Percentiles rank a stretch among this genome's conserved stretches.
Evolutionary conservation across 2,113 vertebrate genomes (phyloP).

Genomic region (Cavia aperea): DNA sequence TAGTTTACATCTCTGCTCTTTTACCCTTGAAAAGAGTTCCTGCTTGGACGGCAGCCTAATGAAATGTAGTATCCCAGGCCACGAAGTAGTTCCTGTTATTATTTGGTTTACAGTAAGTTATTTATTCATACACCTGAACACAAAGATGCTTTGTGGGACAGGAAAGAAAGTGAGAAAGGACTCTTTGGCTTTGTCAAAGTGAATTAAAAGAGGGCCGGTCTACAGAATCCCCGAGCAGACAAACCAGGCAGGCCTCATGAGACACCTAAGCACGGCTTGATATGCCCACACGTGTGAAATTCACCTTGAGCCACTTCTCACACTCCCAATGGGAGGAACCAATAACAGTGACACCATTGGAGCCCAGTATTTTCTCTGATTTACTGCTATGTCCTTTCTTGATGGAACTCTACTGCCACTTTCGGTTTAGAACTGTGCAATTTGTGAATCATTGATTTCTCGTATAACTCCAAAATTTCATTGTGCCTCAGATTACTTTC

Average conservation of each 20-base stretch:
- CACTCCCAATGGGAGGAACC: not conserved
- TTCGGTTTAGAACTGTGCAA: not conserved
- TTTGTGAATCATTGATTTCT: not conserved
- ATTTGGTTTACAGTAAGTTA: not conserved
- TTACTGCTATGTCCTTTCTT: not conserved
- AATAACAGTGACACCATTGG: not conserved
- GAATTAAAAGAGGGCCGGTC: not conserved
- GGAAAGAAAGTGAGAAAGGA: constrained; percentile 38
- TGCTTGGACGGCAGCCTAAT: not conserved
- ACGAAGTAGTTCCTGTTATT: not conserved
- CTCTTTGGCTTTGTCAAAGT: not conserved
- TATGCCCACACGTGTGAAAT: not conserved
- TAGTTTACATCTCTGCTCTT: not conserved
- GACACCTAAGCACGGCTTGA: not conserved
- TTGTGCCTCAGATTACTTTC: not conserved
- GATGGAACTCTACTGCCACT: no score
- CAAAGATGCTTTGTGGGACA: constrained; percentile 35
- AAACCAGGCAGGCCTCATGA: not conserved
- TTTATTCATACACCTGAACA: constrained; percentile 33
- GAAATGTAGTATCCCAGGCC: not conserved
- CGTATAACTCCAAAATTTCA: not conserved
- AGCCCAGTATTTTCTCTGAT: not conserved
- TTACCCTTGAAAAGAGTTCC: not conserved
- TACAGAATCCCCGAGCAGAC: not conserved
- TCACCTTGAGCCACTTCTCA: not conserved